Conservation (phyloP, 1,140 invertebrate species). For the Melitaea cinxia region DNA sequence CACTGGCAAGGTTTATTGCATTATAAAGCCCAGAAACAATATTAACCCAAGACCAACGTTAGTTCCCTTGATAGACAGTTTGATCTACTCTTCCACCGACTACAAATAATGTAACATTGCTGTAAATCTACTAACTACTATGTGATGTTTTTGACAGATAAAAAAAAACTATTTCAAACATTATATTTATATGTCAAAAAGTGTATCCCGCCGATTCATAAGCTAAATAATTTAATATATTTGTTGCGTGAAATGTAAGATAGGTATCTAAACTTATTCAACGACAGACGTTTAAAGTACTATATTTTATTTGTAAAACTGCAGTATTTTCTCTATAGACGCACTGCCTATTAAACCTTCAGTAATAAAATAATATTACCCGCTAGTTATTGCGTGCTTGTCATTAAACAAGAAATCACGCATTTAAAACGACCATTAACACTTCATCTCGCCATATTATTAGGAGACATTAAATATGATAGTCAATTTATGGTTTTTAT, state of each 20-base stretch:
- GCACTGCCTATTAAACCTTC: not conserved
- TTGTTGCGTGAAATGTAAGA: constrained; percentile 1
- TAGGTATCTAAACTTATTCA: not conserved
- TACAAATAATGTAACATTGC: not conserved
- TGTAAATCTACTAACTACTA: not conserved
- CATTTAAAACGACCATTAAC: not conserved
- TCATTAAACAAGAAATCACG: not conserved
- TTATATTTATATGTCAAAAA: no score
- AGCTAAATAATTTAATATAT: no score
- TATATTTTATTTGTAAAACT: not conserved
- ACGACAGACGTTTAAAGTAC: not conserved
- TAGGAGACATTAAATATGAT: not conserved
- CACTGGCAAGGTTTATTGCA: constrained; percentile 14
- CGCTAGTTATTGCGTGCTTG: not conserved
- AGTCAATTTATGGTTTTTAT: no score
- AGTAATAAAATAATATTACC: not conserved
- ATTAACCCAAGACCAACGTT: not conserved
- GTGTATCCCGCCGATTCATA: no score
- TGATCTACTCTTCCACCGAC: not conserved
- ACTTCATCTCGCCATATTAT: not conserved
- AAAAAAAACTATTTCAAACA: no score
- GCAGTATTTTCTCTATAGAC: not conserved
- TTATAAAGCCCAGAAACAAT: constrained; percentile 13
- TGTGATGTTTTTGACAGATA: not conserved
- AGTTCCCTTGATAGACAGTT: not conserved